phyloP scores from a whole-genome alignment of 37 sponge, comb jelly and placozoan genomes.

The Dysidea cf. avara region DNA sequence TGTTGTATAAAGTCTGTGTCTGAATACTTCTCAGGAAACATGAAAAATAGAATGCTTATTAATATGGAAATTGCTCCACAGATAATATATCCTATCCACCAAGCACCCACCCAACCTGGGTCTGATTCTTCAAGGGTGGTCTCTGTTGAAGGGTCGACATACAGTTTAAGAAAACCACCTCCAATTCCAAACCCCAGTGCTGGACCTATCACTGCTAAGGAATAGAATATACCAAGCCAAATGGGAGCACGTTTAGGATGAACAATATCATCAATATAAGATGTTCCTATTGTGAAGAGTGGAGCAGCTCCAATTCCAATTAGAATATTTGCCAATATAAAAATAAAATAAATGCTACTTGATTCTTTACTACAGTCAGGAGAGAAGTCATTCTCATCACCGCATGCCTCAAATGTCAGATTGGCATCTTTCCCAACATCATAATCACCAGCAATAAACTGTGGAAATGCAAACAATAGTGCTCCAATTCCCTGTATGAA shows the following conservation, averaged over 20 bases:
- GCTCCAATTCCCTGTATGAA: no score
- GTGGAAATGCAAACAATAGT: no score
- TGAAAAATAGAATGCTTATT: conserved; percentile 57
- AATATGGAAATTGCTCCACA: conserved; percentile 48
- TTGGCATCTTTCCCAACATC: no score
- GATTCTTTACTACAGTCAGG: conserved; percentile 6
- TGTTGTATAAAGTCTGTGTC: conserved; percentile 59
- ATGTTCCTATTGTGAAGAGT: conserved; percentile 68
- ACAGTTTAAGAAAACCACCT: conserved; percentile 57
- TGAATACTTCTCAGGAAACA: no score
- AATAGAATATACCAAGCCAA: conserved; percentile 69
- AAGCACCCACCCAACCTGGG: conserved; percentile 81
- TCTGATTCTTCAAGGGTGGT: conserved; percentile 57
- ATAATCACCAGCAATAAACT: no score
- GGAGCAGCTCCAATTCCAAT: conserved; percentile 79
- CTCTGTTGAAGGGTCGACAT: conserved; percentile 61
- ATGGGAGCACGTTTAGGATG: no score
- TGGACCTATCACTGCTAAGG: conserved; percentile 63
- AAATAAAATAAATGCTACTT: conserved; percentile 42
- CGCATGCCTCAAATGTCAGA: conserved; percentile 52
- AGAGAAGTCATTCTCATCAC: conserved; percentile 21
- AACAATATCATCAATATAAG: no score
- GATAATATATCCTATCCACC: conserved; percentile 79
- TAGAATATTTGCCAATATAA: conserved; percentile 69
- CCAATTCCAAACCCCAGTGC: no score